Evolutionary conservation across 2,797 vertebrate genomes (phyloP).

Genomic region (Galaxias olidus): DNA sequence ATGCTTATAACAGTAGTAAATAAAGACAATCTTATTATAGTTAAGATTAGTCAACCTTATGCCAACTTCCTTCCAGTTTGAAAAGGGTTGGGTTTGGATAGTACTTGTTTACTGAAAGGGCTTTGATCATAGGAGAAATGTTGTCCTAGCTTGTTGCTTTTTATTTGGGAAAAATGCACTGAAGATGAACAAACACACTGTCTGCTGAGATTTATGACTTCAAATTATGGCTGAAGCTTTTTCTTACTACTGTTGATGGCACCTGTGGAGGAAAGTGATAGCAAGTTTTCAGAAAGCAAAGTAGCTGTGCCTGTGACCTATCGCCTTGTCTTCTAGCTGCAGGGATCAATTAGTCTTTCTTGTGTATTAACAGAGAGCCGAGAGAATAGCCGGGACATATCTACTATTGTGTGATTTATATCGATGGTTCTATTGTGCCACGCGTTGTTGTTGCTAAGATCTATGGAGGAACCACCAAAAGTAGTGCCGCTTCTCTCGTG

Average conservation of each 20-base stretch:
- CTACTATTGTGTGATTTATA: conserved; percentile 48
- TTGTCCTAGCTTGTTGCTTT: conserved; percentile 36
- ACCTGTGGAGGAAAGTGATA: conserved; percentile 63
- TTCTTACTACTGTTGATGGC: conserved; percentile 57
- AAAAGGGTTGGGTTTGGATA: conserved; percentile 14
- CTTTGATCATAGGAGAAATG: conserved; percentile 26
- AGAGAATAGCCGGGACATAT: conserved; percentile 52
- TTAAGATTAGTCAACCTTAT: no score
- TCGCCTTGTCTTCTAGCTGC: conserved; percentile 72
- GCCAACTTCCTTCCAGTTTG: not conserved
- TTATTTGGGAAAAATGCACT: conserved; percentile 55
- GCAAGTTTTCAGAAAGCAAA: conserved; percentile 64
- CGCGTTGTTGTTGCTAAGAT: no score
- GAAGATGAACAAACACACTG: conserved; percentile 63
- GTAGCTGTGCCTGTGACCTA: conserved; percentile 70
- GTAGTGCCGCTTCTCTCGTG: no score
- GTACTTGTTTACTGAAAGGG: conserved; percentile 20
- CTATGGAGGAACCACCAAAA: no score
- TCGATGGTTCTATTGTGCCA: conserved; percentile 4
- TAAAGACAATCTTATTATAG: not conserved
- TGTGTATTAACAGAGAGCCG: conserved; percentile 60
- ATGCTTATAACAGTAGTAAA: no score
- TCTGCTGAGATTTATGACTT: conserved; percentile 67
- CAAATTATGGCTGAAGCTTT: conserved; percentile 61
- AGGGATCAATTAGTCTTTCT: conserved; percentile 78